Evolutionary conservation across 1,140 invertebrate genomes (phyloP).

Genomic region (Drosophila nannoptera): DNA sequence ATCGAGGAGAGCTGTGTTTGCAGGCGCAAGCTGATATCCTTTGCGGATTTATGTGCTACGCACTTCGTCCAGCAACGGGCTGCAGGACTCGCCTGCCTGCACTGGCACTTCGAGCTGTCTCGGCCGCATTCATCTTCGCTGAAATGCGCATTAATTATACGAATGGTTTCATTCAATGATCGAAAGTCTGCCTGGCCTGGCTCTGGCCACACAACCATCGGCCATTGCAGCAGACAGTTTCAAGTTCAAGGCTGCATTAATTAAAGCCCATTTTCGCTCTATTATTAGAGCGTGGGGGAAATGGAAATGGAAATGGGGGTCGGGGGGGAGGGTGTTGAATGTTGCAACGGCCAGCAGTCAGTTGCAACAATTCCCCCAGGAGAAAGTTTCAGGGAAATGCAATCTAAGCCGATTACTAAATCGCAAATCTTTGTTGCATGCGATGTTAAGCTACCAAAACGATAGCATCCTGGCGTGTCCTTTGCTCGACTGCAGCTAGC

Average conservation of each 20-base stretch:
- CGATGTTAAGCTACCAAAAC: not conserved
- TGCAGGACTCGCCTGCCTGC: not conserved
- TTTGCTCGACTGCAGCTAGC: not conserved
- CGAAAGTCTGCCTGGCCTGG: conserved; percentile 39
- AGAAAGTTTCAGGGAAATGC: conserved; percentile 40
- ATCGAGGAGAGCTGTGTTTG: too few relatives aligned
- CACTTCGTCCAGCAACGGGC: too few relatives aligned
- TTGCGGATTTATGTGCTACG: too few relatives aligned
- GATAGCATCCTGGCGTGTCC: not conserved
- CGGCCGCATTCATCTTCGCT: conserved; percentile 21
- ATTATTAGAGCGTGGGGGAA: not conserved
- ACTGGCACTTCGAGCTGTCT: conserved; percentile 6
- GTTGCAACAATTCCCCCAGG: conserved; percentile 28
- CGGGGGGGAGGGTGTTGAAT: conserved; percentile 19
- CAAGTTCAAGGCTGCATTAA: conserved; percentile 31
- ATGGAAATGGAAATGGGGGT: too few relatives aligned
- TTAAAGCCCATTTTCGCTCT: not conserved
- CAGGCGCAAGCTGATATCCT: too few relatives aligned
- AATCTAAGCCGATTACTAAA: conserved; percentile 70
- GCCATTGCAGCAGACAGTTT: conserved; percentile 3
- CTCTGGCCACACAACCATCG: not conserved
- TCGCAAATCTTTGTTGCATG: conserved; percentile 44
- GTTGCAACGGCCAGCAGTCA: conserved; percentile 19
- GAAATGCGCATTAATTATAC: conserved; percentile 59
- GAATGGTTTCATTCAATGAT: conserved; percentile 20